phyloP scores from a whole-genome alignment of 1,140 invertebrate species.

The Atopsyche davidsoni region DNA sequence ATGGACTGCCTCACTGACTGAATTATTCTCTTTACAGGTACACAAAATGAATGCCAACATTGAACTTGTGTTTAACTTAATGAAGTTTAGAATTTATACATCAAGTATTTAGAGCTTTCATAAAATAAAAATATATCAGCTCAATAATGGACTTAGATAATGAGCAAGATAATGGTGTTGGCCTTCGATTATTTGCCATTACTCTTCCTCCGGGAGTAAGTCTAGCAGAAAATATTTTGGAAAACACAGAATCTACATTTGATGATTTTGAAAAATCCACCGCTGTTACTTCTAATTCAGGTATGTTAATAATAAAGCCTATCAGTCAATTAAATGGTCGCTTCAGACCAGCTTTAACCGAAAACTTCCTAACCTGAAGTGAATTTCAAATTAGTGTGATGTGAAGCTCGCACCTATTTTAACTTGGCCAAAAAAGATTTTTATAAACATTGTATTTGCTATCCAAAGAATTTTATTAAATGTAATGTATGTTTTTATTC shows the following conservation, averaged over 20 bases:
- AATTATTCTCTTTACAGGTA: too few species aligned
- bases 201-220: neutral
- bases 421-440: neutral
- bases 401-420: neutral
- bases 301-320: neutral
- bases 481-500: neutral
- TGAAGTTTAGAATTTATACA: too few species aligned
- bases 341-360: too few species aligned
- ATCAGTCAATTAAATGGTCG: neutral
- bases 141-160: neutral
- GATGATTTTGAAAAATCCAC: neutral
- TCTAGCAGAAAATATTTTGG: neutral
- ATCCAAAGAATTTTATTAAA: neutral
- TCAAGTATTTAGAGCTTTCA: too few species aligned
- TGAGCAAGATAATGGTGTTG: neutral
- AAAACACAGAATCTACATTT: neutral
- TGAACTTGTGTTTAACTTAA: too few species aligned
- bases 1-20: too few species aligned
- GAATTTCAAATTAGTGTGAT: neutral
- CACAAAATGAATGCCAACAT: too few species aligned
- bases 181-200: neutral
- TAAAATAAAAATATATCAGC: too few species aligned
- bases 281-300: neutral
- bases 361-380: neutral
- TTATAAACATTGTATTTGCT: neutral